Evolutionary conservation across 2,113 vertebrate species (phyloP), one percentile per base, ranked within the genome.

Genomic region (Trogon surrucura): DNA sequence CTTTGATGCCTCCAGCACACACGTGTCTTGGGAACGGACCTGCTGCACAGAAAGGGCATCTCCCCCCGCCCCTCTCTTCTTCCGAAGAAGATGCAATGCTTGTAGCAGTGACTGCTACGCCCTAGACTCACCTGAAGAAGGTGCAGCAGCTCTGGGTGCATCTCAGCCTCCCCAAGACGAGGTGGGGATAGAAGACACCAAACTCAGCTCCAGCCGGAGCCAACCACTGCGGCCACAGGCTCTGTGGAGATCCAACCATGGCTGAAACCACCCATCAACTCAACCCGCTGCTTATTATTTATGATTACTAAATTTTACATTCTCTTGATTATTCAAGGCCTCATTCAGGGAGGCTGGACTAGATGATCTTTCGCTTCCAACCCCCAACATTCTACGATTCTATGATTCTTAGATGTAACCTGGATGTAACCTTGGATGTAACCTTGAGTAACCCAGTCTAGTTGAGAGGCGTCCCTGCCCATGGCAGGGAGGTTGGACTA

Each of bases 21-120:
- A 6, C 1, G 1, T 1, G 7, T 3, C 70, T 54, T 22, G 26
- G 70, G 54, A 69, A 77, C 21, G 54, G 45, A 72, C 3, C 17
- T 16, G 7, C 20, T 85, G 17, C 61, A 32, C 23, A 32, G 29
- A 27, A 30, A 25, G 10, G 32, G 16, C 44, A 44, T 3, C 19
- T 72, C 12, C 79, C 72, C 44, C 74, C 54, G 66, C 70, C 62
- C 5, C 32, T 47, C 65, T 56, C 15, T 36, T 23, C 57, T 19
- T 16, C 17, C 4, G 1, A 38, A 82, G 60, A 50, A 3, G 36
- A 50, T 72, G n/a, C 1, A 4, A 12, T 11, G 20, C 0, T 0
- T 6, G 13, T 2, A 66, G 60, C 64, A 51, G 5, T 1, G 32
- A 17, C n/a, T 54, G 30, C 36, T 25, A 9, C 2, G 41, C 57